These are phyloP conservation scores for Gouania willdenowi DNA, from an alignment of 2,797 vertebrate species.

Conservation along the genomic window DNA sequence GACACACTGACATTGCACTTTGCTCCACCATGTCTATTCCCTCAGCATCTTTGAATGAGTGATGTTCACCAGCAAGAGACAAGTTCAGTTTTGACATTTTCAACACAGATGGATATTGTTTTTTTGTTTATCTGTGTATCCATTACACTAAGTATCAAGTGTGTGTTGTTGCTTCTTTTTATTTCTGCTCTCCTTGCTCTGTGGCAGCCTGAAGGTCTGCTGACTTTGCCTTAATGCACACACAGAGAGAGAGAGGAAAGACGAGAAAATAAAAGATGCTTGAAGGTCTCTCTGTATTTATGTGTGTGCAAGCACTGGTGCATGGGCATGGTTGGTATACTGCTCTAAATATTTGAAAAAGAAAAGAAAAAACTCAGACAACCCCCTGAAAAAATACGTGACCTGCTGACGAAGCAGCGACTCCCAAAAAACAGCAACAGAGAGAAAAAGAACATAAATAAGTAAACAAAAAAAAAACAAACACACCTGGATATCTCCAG, in stretches of 20 bases:
- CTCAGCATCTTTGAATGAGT: constrained; percentile 22
- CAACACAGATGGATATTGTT: constrained; percentile 51
- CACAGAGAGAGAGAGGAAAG: constrained; percentile 13
- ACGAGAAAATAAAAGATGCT: constrained; percentile 41
- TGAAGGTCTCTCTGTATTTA: constrained; percentile 6
- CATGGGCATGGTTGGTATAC: constrained; percentile 3
- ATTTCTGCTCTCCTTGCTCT: constrained; percentile 33
- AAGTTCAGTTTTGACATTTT: constrained; percentile 33
- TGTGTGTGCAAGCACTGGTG: constrained; percentile 11
- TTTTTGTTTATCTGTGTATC: constrained; percentile 27
- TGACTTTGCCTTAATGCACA: constrained; percentile 58
- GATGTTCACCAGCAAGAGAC: constrained; percentile 24
- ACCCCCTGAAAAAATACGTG: constrained; percentile 57
- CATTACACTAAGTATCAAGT: constrained; percentile 32
- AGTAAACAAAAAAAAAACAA: constrained; percentile 13
- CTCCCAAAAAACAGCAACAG: constrained; percentile 48
- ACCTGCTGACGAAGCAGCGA: constrained; percentile 69
- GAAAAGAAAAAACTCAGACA: constrained; percentile 23
- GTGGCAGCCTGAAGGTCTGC: constrained; percentile 66
- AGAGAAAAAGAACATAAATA: constrained; percentile 13
- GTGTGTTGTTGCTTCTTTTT: constrained; percentile 14
- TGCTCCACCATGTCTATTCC: constrained; percentile 34
- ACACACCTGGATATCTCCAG: constrained; percentile 8
- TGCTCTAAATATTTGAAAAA: constrained; percentile 23
- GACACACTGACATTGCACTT: constrained; percentile 42